Conservation (phyloP, 2,888 invertebrate species). For the Operophtera brumata region DNA sequence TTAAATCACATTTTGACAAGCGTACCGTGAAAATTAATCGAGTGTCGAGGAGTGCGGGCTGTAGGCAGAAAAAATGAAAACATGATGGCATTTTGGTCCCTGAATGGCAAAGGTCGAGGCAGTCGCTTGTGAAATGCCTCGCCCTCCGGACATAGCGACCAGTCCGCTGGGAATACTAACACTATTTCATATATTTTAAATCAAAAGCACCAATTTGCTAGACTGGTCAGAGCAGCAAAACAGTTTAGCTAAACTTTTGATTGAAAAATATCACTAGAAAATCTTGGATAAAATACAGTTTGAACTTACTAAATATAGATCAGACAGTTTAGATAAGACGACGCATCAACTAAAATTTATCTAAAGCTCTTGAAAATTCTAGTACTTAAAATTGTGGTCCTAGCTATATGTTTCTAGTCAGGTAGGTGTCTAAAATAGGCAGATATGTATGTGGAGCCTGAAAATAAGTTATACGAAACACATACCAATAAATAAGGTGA, state of each 20-base stretch:
- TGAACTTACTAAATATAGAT: too few species aligned
- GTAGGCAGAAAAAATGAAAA: constrained; percentile 65
- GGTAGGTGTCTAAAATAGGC: not conserved
- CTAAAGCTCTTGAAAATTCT: too few species aligned
- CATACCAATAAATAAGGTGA: constrained; percentile 63
- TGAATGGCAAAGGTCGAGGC: constrained; percentile 73
- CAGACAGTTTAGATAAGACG: too few species aligned
- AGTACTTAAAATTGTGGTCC: too few species aligned
- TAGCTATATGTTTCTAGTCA: constrained; percentile 18
- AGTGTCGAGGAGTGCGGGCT: constrained; percentile 71
- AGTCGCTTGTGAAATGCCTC: constrained; percentile 75
- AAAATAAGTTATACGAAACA: constrained; percentile 28
- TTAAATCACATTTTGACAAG: constrained; percentile 81
- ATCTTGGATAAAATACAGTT: too few species aligned
- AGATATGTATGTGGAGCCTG: constrained; percentile 2
- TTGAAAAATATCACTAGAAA: too few species aligned
- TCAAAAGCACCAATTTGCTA: constrained; percentile 17
- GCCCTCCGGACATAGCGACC: constrained; percentile 51
- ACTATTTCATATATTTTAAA: constrained; percentile 21
- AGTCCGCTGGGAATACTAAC: constrained; percentile 52
- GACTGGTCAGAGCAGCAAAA: not conserved
- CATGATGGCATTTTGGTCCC: constrained; percentile 77
- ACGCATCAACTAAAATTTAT: too few species aligned
- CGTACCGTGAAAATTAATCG: constrained; percentile 81
- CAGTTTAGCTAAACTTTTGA: not conserved